Conservation (phyloP, 2,888 invertebrate species). For the Amblyteles armatorius region DNA sequence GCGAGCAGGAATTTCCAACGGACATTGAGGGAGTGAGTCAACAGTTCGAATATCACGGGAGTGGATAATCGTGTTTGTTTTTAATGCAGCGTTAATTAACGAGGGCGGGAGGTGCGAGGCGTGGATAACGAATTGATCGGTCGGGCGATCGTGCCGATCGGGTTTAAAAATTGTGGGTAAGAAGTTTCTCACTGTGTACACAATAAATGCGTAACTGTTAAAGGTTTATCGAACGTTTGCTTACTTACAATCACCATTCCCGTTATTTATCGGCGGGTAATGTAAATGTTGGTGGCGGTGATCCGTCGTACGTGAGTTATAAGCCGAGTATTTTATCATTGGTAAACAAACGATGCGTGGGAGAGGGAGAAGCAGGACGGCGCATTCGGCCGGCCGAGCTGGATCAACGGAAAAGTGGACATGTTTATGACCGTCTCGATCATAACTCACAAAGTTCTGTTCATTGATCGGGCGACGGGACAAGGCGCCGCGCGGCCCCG, state of each 20-base stretch:
- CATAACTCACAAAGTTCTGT: slow-evolving; percentile 15
- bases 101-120: background rate
- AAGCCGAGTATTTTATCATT: slow-evolving; percentile 21
- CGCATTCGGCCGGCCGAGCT: background rate
- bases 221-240: background rate
- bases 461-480: slow-evolving; percentile 30
- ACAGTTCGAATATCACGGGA: background rate
- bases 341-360: background rate
- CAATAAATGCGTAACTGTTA: background rate
- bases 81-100: slow-evolving; percentile 9
- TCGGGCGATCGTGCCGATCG: background rate
- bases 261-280: slow-evolving; percentile 36
- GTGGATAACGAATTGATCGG: background rate
- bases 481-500: background rate
- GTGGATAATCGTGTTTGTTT: slow-evolving; percentile 23
- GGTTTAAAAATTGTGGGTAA: slow-evolving; percentile 36
- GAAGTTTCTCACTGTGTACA: slow-evolving; percentile 2
- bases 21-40: background rate
- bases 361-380: background rate
- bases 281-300: slow-evolving; percentile 44
- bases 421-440: slow-evolving; percentile 33
- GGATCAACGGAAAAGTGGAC: slow-evolving; percentile 28
- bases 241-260: slow-evolving; percentile 1
- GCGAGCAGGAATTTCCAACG: background rate
- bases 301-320: slow-evolving; percentile 36